Evolutionary conservation across 2,888 invertebrate species (phyloP).

Genomic region (Andricus quercusramuli): DNA sequence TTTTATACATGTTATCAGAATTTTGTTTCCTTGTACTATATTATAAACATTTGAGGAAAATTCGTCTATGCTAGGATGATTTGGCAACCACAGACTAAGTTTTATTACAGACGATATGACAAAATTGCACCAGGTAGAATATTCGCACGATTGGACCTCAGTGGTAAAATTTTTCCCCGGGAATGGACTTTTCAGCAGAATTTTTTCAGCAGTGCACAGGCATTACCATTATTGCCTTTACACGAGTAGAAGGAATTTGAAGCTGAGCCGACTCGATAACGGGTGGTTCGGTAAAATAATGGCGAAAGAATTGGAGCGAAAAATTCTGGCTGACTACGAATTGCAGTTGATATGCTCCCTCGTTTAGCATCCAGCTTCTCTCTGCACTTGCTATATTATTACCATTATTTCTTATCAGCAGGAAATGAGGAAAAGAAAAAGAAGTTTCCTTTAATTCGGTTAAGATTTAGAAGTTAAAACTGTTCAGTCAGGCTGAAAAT

Average conservation of each 20-base stretch:
- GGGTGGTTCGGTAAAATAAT: conserved; percentile 51
- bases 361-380: conserved; percentile 43
- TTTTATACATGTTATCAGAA: no score
- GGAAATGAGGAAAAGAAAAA: not conserved
- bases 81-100: not conserved
- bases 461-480: not conserved
- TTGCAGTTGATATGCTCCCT: conserved; percentile 42
- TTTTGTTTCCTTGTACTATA: no score
- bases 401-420: conserved; percentile 37
- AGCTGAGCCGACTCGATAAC: conserved; percentile 30
- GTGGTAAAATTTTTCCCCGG: not conserved
- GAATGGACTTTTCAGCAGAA: conserved; percentile 8
- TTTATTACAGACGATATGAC: not conserved
- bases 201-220: not conserved
- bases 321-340: conserved; percentile 53
- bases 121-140: not conserved
- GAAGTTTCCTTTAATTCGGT: conserved; percentile 5
- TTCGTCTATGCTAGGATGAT: not conserved
- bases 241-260: conserved; percentile 9
- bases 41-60: not conserved
- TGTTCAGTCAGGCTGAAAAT: not conserved
- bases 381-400: conserved; percentile 48
- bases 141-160: not conserved
- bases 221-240: conserved; percentile 27
- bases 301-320: conserved; percentile 56